Percentiles rank a stretch among this genome's conserved stretches.
phyloP scores from a whole-genome alignment of 2,888 invertebrate genomes.

The Papilio elwesi region DNA sequence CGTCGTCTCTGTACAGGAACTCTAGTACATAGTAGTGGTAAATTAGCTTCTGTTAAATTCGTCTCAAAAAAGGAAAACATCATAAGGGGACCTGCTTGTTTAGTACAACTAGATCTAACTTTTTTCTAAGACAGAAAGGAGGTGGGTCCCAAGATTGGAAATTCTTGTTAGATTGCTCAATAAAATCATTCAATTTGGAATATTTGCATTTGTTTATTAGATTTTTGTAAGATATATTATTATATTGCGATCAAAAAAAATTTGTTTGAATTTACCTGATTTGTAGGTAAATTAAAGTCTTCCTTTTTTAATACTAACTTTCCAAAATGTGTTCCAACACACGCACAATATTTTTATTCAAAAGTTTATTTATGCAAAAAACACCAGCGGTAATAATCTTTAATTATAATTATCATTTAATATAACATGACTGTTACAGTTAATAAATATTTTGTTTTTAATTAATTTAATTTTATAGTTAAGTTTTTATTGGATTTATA shows the following conservation, averaged over 20 bases:
- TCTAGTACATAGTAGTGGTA: too few species aligned
- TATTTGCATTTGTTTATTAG: not conserved
- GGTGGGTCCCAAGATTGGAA: too few species aligned
- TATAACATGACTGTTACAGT: constrained; percentile 5
- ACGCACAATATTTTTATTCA: constrained; percentile 3
- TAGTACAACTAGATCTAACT: too few species aligned
- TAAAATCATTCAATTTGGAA: not conserved
- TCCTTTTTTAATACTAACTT: not conserved
- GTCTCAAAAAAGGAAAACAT: too few species aligned
- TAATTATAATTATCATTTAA: not conserved
- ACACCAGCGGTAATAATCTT: not conserved
- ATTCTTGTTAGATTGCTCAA: not conserved
- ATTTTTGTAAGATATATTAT: not conserved
- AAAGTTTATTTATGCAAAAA: not conserved
- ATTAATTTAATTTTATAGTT: not conserved
- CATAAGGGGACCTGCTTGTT: too few species aligned
- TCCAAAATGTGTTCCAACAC: not conserved
- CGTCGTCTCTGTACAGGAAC: too few species aligned
- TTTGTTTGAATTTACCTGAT: not conserved
- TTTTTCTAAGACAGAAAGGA: too few species aligned
- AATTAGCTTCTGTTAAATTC: too few species aligned
- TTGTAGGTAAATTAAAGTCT: not conserved
- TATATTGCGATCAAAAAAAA: not conserved
- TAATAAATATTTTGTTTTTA: not conserved
- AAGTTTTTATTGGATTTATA: constrained; percentile 7